Evolutionary conservation across 2,797 vertebrate genomes (phyloP).

Genomic region (Bradypus variegatus): DNA sequence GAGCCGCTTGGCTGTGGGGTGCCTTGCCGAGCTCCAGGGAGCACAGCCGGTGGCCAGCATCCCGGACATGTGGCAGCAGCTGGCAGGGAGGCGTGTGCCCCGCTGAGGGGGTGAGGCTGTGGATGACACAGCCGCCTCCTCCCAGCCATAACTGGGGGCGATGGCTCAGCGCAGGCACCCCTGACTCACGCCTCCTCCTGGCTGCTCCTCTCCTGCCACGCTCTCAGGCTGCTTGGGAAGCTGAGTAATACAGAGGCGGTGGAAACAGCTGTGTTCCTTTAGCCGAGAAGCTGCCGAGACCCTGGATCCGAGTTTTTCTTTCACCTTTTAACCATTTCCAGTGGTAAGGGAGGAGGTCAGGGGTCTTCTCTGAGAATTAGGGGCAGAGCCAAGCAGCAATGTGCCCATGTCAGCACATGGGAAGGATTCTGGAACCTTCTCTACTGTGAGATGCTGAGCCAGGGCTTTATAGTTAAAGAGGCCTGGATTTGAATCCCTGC

Average conservation of each 20-base stretch:
- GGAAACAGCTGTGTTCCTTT: neutral
- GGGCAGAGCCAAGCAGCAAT: neutral
- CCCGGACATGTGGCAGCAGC: neutral
- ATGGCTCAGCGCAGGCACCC: neutral
- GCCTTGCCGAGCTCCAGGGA: constrained; percentile 9
- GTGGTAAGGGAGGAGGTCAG: neutral
- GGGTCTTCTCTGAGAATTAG: neutral
- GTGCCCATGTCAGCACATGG: neutral
- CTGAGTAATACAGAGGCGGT: constrained; percentile 36
- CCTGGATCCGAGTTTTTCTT: neutral
- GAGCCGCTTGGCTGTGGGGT: constrained; percentile 45
- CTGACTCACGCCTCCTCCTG: constrained; percentile 42
- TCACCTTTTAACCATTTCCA: neutral
- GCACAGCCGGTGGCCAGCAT: neutral
- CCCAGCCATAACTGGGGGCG: constrained; percentile 40
- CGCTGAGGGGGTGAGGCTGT: neutral
- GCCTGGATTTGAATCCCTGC: neutral
- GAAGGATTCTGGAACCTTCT: neutral
- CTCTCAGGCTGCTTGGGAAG: neutral
- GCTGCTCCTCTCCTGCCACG: neutral
- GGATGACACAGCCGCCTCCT: neutral
- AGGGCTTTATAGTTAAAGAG: neutral
- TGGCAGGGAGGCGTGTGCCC: neutral
- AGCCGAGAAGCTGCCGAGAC: neutral
- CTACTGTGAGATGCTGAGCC: neutral